Evolutionary conservation across 2,888 invertebrate genomes (phyloP).

Genomic region (Lamellibrachia satsuma): DNA sequence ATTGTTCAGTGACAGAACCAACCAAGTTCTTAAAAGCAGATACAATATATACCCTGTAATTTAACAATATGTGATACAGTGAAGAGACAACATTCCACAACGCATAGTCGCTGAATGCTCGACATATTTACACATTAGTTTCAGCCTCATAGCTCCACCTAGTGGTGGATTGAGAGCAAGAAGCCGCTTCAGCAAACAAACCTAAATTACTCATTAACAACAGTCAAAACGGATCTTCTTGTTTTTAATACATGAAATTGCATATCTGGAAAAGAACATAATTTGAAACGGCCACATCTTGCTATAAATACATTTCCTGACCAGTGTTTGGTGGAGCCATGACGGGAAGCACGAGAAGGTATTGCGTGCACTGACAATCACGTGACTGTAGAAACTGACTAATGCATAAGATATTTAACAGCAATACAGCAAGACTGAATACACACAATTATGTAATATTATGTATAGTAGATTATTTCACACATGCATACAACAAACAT

Average conservation of each 20-base stretch:
- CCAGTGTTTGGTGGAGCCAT: background rate
- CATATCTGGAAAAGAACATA: background rate
- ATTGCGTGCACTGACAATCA: background rate
- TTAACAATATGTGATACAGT: background rate
- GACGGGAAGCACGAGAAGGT: background rate
- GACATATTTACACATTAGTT: background rate
- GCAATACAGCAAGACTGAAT: background rate
- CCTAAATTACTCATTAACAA: background rate
- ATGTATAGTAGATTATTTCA: conserved; percentile 17
- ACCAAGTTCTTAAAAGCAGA: background rate
- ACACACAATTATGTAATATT: background rate
- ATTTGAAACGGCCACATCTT: background rate
- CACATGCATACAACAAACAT: conserved; percentile 7
- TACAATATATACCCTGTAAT: conserved; percentile 13
- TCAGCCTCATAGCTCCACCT: background rate
- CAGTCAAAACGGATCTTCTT: background rate
- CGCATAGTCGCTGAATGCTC: background rate
- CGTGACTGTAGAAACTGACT: background rate
- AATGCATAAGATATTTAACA: background rate
- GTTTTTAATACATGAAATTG: background rate
- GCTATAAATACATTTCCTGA: background rate
- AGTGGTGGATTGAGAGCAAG: background rate
- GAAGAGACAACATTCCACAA: background rate
- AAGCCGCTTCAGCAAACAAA: background rate
- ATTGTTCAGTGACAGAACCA: background rate